Conservation (phyloP, 1,140 invertebrate genomes). For the Zaprionus ghesquierei region DNA sequence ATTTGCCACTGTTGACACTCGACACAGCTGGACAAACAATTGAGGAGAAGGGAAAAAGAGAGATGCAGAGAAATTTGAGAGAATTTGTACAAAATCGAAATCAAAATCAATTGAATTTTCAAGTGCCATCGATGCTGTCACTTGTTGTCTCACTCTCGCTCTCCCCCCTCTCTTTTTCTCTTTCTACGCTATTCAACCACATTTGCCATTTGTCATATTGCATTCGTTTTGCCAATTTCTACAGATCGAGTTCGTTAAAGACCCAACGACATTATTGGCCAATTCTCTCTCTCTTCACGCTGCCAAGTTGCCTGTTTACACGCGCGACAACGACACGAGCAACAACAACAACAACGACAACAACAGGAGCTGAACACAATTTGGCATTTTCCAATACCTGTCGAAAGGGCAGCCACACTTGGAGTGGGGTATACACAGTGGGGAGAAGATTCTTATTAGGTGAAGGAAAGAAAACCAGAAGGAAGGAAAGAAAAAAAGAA, state of each 20-base stretch:
- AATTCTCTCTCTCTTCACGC: not conserved
- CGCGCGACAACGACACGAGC: not conserved
- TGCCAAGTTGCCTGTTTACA: slow-evolving; percentile 21
- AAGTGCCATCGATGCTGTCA: slow-evolving; percentile 14
- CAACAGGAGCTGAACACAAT: slow-evolving; percentile 2
- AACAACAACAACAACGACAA: slow-evolving; percentile 2
- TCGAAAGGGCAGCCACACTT: not conserved
- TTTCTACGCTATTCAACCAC: not conserved
- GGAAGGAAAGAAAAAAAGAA: not conserved
- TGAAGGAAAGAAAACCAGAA: not conserved
- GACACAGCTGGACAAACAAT: slow-evolving; percentile 38
- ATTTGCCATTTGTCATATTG: slow-evolving; percentile 20
- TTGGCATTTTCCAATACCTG: not conserved
- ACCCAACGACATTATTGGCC: slow-evolving; percentile 1
- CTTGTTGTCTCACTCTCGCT: not conserved
- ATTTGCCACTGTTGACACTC: slow-evolving; percentile 30
- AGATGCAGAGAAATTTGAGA: slow-evolving; percentile 8
- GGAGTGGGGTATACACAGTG: not conserved
- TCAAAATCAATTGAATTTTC: slow-evolving; percentile 24
- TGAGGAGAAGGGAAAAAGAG: not conserved
- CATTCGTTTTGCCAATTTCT: slow-evolving; percentile 32
- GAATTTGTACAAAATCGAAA: slow-evolving; percentile 26
- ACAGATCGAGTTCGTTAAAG: not conserved
- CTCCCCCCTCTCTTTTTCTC: not conserved
- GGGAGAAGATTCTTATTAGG: no score